Base-by-base conservation (phyloP, 1,140 invertebrate species). In the Drosophila oshimai region DNA sequence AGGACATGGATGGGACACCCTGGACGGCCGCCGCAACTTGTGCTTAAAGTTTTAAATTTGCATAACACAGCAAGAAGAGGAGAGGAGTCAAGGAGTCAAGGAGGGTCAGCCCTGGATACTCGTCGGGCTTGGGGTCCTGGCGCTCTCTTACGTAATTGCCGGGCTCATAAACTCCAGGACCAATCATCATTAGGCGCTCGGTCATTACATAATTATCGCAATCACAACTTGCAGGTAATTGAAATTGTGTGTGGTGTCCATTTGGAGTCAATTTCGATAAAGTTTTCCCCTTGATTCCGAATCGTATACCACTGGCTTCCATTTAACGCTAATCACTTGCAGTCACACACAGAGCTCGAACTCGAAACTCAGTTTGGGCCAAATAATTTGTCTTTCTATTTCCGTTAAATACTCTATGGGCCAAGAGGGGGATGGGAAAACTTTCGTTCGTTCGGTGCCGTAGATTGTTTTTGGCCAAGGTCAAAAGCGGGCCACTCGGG, bases 281-380 rank as follows among this genome's bases (percentile, higher is more conserved):
- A 86, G 76, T 86, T 86, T 84, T 80, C 72, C 72, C 29, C 28
- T 20, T 15, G 55, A 47, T 47, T 34, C 34, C 54, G 41, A 47
- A 31, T 51, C 57, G 18, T 50, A 64, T 57, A 41, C n/a, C n/a
- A n/a, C 28, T 62, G 76, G 71, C 57, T 80, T 74, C 60, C 81
- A 87, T 86, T 86, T 81, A 81, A 87, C 81, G 81, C 81, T 86
- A 86, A 86, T 86, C 81, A 86, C 81, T 86, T 77, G 69, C 81
- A 86, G 81, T 73, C 84, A 87, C 83, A 86, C 60, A 87, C 70
- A 45, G 50, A 55, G 12, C 33, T 13, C 29, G 15, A 49, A 46
- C 36, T 39, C 37, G 72, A 64, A 73, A 78, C 49, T 65, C 68
- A 41, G 74, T 67, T 78, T 58, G 68, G 58, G 69, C 72, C 65